Evolutionary conservation across 2,797 vertebrate genomes (phyloP).

Genomic region (Ispidina picta): DNA sequence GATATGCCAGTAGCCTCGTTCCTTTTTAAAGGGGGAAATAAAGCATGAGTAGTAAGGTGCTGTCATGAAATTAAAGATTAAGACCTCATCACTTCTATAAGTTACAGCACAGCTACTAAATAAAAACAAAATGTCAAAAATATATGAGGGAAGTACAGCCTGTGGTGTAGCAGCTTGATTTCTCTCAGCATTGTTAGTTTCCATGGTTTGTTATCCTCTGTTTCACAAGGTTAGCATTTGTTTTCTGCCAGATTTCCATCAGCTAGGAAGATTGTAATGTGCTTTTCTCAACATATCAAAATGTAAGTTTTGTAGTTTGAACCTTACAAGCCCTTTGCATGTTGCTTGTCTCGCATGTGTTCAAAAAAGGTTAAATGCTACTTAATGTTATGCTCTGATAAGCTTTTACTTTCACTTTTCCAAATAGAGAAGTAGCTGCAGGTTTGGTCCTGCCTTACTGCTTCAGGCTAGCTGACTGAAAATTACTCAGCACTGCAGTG

Average conservation of each 20-base stretch:
- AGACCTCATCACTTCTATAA: not conserved
- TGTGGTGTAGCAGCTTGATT: not conserved
- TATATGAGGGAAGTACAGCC: not conserved
- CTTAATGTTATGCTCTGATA: not conserved
- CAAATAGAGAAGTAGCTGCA: not conserved
- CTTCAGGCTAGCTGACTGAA: not conserved
- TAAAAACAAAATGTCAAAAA: not conserved
- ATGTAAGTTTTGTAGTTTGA: not conserved
- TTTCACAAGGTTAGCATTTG: not conserved
- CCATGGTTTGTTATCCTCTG: not conserved
- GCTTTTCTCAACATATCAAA: not conserved
- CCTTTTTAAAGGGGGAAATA: not conserved
- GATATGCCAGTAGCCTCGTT: not conserved
- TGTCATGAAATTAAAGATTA: not conserved
- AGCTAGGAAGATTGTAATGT: not conserved
- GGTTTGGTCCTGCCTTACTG: not conserved
- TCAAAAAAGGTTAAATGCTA: not conserved
- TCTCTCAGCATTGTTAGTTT: not conserved
- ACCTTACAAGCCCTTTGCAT: not conserved
- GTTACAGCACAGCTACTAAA: not conserved
- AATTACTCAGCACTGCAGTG: not conserved
- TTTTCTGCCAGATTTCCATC: not conserved
- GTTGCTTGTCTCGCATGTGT: not conserved
- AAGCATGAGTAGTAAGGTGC: not conserved
- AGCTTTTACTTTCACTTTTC: not conserved